Base-by-base conservation (phyloP, 2,797 vertebrate species). In the Phataginus tricuspis region DNA sequence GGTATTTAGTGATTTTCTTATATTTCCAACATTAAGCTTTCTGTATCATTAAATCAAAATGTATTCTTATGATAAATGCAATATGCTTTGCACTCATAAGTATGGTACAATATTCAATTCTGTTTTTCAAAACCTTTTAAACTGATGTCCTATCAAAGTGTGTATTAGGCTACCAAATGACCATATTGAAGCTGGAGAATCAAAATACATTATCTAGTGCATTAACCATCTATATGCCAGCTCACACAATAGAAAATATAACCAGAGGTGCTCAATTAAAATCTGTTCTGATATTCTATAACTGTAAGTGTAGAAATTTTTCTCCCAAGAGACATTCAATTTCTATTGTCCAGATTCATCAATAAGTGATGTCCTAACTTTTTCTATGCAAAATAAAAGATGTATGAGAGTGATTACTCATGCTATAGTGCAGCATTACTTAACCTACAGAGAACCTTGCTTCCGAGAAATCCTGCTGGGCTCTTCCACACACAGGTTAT, bases 341-440 rank as follows among this genome's bases (percentile, higher is more conserved):
- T 97, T 90, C 86, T 80, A 51, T 68, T 96, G 39, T 92, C 64
- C 69, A 90, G 23, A 93, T 77, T 59, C 96, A 94, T 88, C 29
- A 21, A 1, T 27, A 68, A 13, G 1, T 23, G 94, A 85, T 55
- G 11, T 45, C 80, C 51, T 77, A 19, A 55, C 83, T 93, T 96
- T 95, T 91, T 83, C 96, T 80, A 80, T 94, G 84, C 93, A 80
- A 86, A 97, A 86, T 39, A 79, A 72, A 86, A 95, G 23, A 74
- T 80, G 85, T 42, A 45, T 13, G 93, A 95, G 80, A 96, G 59
- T 25, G 42, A 96, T 69, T 19, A 59, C 42, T 95, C 78, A 88
- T 11, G 57, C 93, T 55, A 49, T 88, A 90, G 29, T 29, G 21
- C 45, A 68, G 34, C 25, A 93, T 45, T 66, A 51, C 57, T 94